A percentile compares a stretch with the other conserved stretches of the same genome.
phyloP scores from a whole-genome alignment of 1,140 invertebrate genomes.

The Drosophila azteca region DNA sequence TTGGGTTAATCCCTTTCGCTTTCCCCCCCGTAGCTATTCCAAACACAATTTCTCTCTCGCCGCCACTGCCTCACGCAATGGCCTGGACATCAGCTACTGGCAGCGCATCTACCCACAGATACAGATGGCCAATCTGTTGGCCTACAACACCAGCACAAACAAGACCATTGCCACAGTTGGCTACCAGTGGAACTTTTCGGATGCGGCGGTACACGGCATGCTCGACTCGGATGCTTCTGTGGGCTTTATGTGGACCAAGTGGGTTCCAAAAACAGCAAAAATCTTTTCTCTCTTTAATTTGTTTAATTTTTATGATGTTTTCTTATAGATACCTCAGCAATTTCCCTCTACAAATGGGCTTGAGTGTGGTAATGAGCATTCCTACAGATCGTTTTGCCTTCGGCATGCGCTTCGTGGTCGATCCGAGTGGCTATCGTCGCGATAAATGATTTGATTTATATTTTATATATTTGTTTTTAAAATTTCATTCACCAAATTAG shows the following conservation, averaged over 20 bases:
- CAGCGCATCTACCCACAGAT: constrained; percentile 76
- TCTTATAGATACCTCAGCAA: constrained; percentile 52
- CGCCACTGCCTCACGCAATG: constrained; percentile 63
- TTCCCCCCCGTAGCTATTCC: constrained; percentile 50
- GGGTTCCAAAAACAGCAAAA: background rate
- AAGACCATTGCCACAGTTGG: constrained; percentile 73
- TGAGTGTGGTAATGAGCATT: constrained; percentile 74
- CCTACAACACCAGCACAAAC: constrained; percentile 71
- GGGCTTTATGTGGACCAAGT: constrained; percentile 79
- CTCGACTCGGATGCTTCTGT: constrained; percentile 77
- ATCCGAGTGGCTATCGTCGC: constrained; percentile 69
- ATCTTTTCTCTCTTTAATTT: background rate
- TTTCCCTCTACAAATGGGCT: constrained; percentile 67
- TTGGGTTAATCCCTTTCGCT: background rate
- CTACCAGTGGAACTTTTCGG: constrained; percentile 79
- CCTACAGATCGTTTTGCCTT: constrained; percentile 75
- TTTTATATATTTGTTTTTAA: constrained; percentile 24
- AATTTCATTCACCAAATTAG: constrained; percentile 56
- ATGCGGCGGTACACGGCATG: constrained; percentile 69
- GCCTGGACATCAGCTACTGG: constrained; percentile 80
- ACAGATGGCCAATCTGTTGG: constrained; percentile 76
- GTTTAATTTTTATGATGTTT: no score
- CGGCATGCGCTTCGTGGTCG: constrained; percentile 71
- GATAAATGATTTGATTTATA: constrained; percentile 39
- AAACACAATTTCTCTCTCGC: constrained; percentile 66